These are phyloP conservation scores for Sceloporus tristichus DNA, from an alignment of 2,113 vertebrate species.

Conservation along the genomic window DNA sequence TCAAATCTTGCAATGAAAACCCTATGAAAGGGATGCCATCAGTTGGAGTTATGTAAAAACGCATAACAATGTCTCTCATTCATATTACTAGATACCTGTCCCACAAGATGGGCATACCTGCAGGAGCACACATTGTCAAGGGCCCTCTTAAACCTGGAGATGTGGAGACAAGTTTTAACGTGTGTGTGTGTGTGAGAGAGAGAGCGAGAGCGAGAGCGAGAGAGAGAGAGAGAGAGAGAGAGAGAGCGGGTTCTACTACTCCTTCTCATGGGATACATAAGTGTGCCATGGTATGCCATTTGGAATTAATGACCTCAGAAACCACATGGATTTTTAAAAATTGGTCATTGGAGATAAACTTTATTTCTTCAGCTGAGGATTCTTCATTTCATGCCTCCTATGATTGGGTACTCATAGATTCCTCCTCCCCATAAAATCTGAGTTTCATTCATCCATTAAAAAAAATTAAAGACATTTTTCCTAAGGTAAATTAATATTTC, in stretches of 20 bases:
- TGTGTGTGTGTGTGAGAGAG: too few species aligned
- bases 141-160: not conserved
- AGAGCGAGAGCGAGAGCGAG: too few species aligned
- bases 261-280: not conserved
- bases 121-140: not conserved
- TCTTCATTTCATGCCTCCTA: not conserved
- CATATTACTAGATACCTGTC: too few species aligned
- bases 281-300: not conserved
- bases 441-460: slow-evolving; percentile 11
- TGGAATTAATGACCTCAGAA: not conserved
- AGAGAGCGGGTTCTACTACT: not conserved
- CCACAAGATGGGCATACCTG: not conserved
- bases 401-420: not conserved
- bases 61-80: too few species aligned
- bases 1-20: too few species aligned
- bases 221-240: too few species aligned
- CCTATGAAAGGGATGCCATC: too few species aligned
- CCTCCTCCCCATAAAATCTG: slow-evolving; percentile 18
- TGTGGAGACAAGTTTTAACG: too few species aligned
- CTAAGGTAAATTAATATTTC: slow-evolving; percentile 48
- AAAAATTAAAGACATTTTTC: slow-evolving; percentile 39
- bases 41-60: too few species aligned
- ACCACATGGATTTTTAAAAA: not conserved
- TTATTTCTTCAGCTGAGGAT: not conserved
- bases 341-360: not conserved